Base-by-base conservation (phyloP, 2,113 vertebrate species). In the Chaetura pelagica region DNA sequence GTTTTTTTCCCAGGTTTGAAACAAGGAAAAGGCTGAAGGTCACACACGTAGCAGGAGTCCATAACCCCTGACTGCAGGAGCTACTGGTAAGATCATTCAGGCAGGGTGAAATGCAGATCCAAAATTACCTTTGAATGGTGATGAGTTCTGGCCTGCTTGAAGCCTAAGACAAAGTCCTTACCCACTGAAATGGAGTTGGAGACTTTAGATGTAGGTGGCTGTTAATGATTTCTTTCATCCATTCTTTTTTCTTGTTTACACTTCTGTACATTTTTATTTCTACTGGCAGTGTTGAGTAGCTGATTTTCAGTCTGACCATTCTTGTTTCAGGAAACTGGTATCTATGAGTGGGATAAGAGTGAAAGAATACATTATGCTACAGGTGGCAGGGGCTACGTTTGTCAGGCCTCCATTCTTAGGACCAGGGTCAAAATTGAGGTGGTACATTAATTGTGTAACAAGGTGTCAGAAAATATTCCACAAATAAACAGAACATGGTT, bases 401-500 rank as follows among this genome's bases (percentile, higher is more conserved):
- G 76, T 93, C 92, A 97, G 80, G 62, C 79, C 84, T 90, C 88
- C 95, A 87, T 88, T 97, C 92, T 97, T 92, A 92, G 87, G 87
- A 96, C 55, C 80, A 90, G 59, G 82, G 86, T 96, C 93, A 91
- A 92, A 95, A 91, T 79, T 87, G 95, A 94, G 96, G 89, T 84
- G 93, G 87, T 94, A 97, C 95, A 97, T 96, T 98, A 98, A 98
- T 97, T 98, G 89, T 97, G 97, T 97, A 98, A 98, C 96, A 98
- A 98, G 96, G 97, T 98, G 98, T 98, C 98, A 98, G 96, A 98
- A 98, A 98, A 98, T 97, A 98, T 98, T 98, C 97, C 96, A 97
- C 88, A 98, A 98, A 98, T 98, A 99, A 98, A 98, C 98, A 98
- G 91, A 94, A 92, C 85, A 96, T 35, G 96, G 68, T 74, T 96